Conservation (phyloP, 2,888 invertebrate species). For the Eilema sororculum region DNA sequence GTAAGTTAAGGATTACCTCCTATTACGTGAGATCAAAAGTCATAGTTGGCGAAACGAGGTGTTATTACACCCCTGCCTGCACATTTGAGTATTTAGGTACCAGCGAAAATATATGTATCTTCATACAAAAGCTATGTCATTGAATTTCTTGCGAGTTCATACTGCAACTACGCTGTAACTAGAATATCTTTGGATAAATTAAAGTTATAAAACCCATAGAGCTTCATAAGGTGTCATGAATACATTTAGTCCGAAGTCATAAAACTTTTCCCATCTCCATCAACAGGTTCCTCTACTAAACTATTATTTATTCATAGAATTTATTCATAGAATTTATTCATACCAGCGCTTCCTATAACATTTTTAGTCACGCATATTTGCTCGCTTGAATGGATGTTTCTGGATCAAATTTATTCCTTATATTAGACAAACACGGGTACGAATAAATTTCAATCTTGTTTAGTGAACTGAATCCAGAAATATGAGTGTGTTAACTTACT, state of each 20-base stretch:
- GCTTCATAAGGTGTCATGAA: slow-evolving; percentile 23
- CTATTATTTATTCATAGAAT: slow-evolving; percentile 48
- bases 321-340: slow-evolving; percentile 46
- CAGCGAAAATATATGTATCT: no score
- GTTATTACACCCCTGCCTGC: no score
- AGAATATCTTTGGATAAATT: slow-evolving; percentile 14
- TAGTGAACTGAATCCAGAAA: neutral
- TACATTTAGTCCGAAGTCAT: slow-evolving; percentile 13
- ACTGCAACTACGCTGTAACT: neutral
- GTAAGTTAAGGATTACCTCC: no score
- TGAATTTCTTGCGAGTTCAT: neutral
- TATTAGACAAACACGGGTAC: slow-evolving; percentile 14
- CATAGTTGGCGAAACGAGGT: no score
- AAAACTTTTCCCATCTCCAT: slow-evolving; percentile 49
- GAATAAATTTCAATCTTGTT: neutral
- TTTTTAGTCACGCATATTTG: slow-evolving; percentile 36
- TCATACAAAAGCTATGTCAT: no score
- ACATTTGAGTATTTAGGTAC: no score
- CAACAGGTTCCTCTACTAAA: slow-evolving; percentile 47
- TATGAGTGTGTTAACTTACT: neutral
- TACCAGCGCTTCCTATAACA: slow-evolving; percentile 23
- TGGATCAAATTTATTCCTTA: slow-evolving; percentile 26
- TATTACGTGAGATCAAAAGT: neutral
- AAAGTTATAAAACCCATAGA: slow-evolving; percentile 28
- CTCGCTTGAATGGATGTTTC: slow-evolving; percentile 14